Evolutionary conservation across 35 echinoderm and acorn worm genomes (phyloP).

Genomic region (Lytechinus variegatus): DNA sequence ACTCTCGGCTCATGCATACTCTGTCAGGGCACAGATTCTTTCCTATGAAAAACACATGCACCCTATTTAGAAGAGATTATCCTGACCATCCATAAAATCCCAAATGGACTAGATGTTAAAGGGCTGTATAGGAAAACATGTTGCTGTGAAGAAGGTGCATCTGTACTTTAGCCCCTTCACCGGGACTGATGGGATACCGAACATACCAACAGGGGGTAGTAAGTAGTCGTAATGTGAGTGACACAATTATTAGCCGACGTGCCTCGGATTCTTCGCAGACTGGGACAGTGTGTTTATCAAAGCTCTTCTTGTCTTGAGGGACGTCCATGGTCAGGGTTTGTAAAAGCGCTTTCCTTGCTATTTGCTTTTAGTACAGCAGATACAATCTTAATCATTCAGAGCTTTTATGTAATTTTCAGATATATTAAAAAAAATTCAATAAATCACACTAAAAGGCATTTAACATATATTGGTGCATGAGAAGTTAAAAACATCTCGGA

Average conservation of each 20-base stretch:
- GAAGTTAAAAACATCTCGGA: too few species aligned
- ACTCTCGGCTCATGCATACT: not conserved
- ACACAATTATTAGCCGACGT: slow-evolving; percentile 34
- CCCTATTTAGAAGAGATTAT: not conserved
- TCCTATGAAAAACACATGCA: not conserved
- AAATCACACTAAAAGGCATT: too few species aligned
- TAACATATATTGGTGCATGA: too few species aligned
- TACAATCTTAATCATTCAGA: not conserved
- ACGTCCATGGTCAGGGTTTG: not conserved
- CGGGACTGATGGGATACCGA: not conserved
- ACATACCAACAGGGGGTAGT: slow-evolving; percentile 26
- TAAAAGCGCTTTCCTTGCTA: not conserved
- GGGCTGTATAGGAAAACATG: not conserved
- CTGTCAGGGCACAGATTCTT: not conserved
- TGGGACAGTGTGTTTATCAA: slow-evolving; percentile 14
- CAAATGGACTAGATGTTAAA: not conserved
- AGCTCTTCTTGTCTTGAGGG: slow-evolving; percentile 22
- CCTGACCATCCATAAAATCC: not conserved
- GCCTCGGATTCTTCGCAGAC: slow-evolving; percentile 27
- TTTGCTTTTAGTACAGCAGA: not conserved
- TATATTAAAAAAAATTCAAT: too few species aligned
- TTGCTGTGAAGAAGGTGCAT: not conserved
- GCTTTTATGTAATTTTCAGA: too few species aligned
- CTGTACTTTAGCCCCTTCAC: slow-evolving; percentile 35
- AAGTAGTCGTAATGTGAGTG: slow-evolving; percentile 43